Evolutionary conservation across 2,113 vertebrate species (phyloP).

Genomic region (Trachemys scripta): DNA sequence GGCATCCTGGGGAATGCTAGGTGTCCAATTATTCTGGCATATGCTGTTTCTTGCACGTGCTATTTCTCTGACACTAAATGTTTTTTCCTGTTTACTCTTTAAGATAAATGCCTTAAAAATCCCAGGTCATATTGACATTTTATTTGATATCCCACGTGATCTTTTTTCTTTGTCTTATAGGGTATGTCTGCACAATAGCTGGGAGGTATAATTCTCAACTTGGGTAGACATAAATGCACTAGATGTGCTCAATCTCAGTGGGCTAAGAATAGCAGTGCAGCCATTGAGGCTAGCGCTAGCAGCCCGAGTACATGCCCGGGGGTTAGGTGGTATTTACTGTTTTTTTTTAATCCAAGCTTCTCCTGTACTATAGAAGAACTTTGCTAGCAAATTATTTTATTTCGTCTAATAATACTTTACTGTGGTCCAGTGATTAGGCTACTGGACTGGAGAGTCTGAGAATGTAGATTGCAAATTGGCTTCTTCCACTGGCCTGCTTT

Average conservation of each 20-base stretch:
- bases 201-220: neutral
- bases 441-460: neutral
- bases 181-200: neutral
- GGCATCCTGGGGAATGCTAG: neutral
- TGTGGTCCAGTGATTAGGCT: neutral
- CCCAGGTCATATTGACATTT: neutral
- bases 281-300: neutral
- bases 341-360: neutral
- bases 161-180: neutral
- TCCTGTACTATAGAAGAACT: neutral
- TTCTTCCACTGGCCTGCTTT: neutral
- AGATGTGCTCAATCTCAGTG: neutral
- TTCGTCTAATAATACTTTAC: neutral
- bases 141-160: neutral
- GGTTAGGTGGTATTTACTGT: neutral
- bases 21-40: neutral
- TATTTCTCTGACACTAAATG: neutral
- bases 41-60: neutral
- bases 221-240: neutral
- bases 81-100: neutral
- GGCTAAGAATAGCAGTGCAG: neutral
- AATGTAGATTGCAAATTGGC: neutral
- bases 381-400: neutral
- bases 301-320: neutral
- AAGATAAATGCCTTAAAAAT: fast-evolving